Conservation (phyloP, 2,888 invertebrate genomes). For the Acanthosepion esculentum region DNA sequence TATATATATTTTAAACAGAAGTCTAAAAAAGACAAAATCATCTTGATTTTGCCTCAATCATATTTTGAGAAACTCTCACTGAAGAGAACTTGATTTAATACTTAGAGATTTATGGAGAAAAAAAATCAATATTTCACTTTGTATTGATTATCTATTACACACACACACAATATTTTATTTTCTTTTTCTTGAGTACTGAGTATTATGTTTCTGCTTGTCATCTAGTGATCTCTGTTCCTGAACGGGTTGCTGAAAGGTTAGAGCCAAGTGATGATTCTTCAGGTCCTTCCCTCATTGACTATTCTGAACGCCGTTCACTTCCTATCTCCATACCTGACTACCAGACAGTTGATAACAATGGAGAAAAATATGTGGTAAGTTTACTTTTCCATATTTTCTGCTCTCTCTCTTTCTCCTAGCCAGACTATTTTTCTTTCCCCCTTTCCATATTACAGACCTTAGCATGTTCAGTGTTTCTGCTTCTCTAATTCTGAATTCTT, state of each 20-base stretch:
- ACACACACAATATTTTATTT: not conserved
- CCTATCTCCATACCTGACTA: constrained; percentile 93
- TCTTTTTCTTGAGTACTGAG: not conserved
- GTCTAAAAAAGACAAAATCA: too few species aligned
- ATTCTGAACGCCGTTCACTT: constrained; percentile 86
- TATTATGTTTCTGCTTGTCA: not conserved
- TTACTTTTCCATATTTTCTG: not conserved
- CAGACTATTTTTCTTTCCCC: not conserved
- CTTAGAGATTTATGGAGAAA: not conserved
- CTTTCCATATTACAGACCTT: not conserved
- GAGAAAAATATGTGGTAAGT: constrained; percentile 89
- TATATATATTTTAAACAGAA: too few species aligned
- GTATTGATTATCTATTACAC: not conserved
- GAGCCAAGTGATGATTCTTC: constrained; percentile 82
- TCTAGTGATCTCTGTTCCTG: constrained; percentile 74
- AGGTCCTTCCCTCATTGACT: constrained; percentile 83
- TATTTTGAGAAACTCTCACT: not conserved
- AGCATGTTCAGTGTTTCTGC: not conserved
- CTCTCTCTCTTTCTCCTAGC: not conserved
- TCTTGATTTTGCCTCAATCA: not conserved
- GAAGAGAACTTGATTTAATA: not conserved
- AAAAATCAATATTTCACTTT: not conserved
- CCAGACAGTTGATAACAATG: constrained; percentile 80
- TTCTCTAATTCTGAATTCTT: not conserved
- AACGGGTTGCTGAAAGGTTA: constrained; percentile 71